These are phyloP conservation scores for Lasioglossum oenotherae DNA, from an alignment of 2,888 invertebrate genomes.

Conservation along the genomic window DNA sequence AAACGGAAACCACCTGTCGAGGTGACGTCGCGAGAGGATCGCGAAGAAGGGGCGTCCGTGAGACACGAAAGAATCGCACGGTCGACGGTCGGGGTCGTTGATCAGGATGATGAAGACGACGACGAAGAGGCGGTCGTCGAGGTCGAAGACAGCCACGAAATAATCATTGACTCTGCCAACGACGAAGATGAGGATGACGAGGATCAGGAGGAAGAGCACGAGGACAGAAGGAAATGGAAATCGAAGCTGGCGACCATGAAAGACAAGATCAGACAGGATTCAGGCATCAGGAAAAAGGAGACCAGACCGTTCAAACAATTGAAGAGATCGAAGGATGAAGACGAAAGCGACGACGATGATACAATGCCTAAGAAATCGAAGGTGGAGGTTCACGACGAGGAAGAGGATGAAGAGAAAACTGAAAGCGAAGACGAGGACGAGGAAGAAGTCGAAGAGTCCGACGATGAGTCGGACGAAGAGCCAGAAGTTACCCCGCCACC, in stretches of 20 bases:
- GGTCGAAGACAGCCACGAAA: slow-evolving; percentile 43
- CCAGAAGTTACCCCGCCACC: slow-evolving; percentile 41
- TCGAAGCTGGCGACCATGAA: neutral
- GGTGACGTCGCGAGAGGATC: slow-evolving; percentile 44
- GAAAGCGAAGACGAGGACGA: slow-evolving; percentile 39
- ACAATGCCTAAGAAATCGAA: neutral
- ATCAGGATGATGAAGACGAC: slow-evolving; percentile 32
- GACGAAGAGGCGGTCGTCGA: slow-evolving; percentile 50
- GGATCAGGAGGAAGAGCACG: slow-evolving; percentile 41
- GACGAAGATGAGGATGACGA: neutral
- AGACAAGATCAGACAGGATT: neutral
- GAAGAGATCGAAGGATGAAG: neutral
- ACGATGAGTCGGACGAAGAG: slow-evolving; percentile 38
- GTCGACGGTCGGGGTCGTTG: slow-evolving; percentile 20
- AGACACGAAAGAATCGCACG: slow-evolving; percentile 25
- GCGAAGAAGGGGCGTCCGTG: slow-evolving; percentile 39
- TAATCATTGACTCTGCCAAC: slow-evolving; percentile 3
- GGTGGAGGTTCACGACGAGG: neutral
- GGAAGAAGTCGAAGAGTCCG: slow-evolving; percentile 41
- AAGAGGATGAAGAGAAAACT: slow-evolving; percentile 15
- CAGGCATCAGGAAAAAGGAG: neutral
- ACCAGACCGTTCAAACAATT: neutral
- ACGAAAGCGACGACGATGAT: slow-evolving; percentile 20
- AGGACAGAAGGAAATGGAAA: slow-evolving; percentile 70
- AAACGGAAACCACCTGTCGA: slow-evolving; percentile 76